Conservation (phyloP, 2,888 invertebrate species). For the Amphipoea oculea region DNA sequence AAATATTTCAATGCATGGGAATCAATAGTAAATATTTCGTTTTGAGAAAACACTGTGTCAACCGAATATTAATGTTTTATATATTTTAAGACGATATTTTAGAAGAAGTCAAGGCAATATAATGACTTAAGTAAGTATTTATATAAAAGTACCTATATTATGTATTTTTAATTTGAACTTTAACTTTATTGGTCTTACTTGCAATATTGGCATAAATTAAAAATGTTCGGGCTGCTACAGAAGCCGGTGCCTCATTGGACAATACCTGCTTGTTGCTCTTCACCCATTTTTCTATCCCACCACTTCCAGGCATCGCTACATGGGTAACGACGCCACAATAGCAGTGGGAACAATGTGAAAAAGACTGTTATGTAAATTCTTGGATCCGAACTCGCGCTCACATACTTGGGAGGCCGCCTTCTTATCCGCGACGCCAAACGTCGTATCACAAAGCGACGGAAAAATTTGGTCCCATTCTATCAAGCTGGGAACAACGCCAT, state of each 20-base stretch:
- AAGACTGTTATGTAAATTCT: neutral
- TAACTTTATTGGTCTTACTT: neutral
- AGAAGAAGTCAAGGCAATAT: neutral
- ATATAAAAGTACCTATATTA: no score
- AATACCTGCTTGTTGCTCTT: constrained; percentile 87
- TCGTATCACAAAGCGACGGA: rapidly evolving
- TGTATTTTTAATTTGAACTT: neutral
- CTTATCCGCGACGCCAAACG: constrained; percentile 60
- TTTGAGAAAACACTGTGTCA: neutral
- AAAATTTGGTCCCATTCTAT: constrained; percentile 59
- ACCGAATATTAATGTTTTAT: neutral
- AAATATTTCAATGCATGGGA: constrained; percentile 22
- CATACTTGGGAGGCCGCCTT: constrained; percentile 5
- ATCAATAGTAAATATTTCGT: neutral
- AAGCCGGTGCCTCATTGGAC: constrained; percentile 85
- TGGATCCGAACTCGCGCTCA: constrained; percentile 67
- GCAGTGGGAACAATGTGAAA: constrained; percentile 72
- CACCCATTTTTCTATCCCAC: constrained; percentile 85
- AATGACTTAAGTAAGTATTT: neutral
- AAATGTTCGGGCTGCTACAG: constrained; percentile 87
- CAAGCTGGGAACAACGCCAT: constrained; percentile 72
- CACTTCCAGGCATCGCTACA: constrained; percentile 75
- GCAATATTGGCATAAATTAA: constrained; percentile 5
- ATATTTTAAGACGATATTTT: neutral
- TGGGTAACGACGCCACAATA: constrained; percentile 73